Percentiles rank a stretch among this genome's conserved stretches.
phyloP scores from a whole-genome alignment of 2,797 vertebrate species.

The Capromys pilorides region DNA sequence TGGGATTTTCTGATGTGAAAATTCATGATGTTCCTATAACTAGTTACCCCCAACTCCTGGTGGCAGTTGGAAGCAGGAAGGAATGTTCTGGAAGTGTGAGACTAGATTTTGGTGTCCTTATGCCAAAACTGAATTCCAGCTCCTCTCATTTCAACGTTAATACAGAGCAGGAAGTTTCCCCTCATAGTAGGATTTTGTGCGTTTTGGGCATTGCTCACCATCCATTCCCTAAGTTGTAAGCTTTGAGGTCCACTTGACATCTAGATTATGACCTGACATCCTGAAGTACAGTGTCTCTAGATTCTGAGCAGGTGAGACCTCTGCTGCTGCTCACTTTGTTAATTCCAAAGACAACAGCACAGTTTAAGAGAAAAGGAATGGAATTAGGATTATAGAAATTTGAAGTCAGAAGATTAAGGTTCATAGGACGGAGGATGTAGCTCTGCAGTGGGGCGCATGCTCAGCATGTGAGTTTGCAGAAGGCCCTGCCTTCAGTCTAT shows the following conservation, averaged over 20 bases:
- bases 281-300: neutral
- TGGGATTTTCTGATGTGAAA: neutral
- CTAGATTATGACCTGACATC: neutral
- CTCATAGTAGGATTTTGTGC: no score
- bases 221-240: neutral
- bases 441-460: neutral
- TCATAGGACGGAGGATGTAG: neutral
- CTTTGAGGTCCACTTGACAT: neutral
- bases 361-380: neutral
- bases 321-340: neutral
- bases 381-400: neutral
- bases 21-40: neutral
- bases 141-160: neutral
- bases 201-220: neutral
- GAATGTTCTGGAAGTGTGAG: neutral
- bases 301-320: neutral
- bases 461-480: neutral
- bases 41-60: neutral
- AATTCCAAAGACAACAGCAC: neutral
- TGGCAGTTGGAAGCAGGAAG: neutral
- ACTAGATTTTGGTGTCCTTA: neutral
- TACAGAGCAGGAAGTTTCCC: neutral
- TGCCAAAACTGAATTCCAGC: neutral
- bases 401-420: neutral
- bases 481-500: neutral